Evolutionary conservation across 2,888 invertebrate genomes (phyloP).

Genomic region (Artemia sinica): DNA sequence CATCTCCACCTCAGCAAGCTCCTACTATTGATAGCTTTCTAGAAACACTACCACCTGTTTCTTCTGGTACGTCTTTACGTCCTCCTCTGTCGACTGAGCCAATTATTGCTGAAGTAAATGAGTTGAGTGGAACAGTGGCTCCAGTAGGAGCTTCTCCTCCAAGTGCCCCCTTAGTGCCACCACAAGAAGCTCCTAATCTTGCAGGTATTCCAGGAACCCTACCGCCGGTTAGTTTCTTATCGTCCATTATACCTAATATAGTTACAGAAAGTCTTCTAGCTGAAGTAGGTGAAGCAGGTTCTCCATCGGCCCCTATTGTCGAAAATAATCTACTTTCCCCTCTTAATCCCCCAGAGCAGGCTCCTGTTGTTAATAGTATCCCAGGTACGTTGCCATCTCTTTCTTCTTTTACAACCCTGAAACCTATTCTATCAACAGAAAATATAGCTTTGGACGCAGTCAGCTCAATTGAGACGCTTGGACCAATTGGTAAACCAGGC

Average conservation of each 20-base stretch:
- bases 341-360: neutral
- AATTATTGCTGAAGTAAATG: neutral
- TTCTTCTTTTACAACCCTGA: neutral
- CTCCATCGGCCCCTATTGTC: neutral
- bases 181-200: neutral
- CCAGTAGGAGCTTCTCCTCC: neutral
- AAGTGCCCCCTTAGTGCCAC: neutral
- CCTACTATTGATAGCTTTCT: neutral
- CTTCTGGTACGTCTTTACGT: neutral
- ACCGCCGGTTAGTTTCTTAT: neutral
- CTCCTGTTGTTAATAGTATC: neutral
- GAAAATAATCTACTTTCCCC: neutral
- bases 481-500: neutral
- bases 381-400: neutral
- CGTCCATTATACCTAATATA: neutral
- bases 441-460: too few species aligned
- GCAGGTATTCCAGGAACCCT: neutral
- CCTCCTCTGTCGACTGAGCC: neutral
- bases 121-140: neutral
- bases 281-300: neutral
- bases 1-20: too few species aligned
- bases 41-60: neutral
- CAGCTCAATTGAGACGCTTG: too few species aligned
- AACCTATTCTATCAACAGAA: too few species aligned
- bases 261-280: neutral